Evolutionary conservation across 2,888 invertebrate species (phyloP), one percentile per base, ranked within the genome.

Genomic region (Yponomeuta evonymella): DNA sequence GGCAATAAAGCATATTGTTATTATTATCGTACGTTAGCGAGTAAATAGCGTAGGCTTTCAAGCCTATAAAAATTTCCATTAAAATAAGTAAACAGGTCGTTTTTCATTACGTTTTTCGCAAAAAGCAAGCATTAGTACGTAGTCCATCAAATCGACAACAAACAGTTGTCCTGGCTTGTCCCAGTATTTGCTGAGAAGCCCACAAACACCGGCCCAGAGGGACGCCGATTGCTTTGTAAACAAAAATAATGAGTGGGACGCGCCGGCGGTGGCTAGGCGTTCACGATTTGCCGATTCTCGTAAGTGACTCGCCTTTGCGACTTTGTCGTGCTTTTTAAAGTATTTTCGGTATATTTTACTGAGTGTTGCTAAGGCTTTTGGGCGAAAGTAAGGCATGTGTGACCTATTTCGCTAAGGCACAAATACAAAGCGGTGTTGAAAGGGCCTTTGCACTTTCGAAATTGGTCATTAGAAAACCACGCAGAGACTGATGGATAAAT

Each of bases 191-290:
- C 11, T 29, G 64, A 11, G n/a, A 1, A 9, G 11, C 11, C 11
- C 23, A 11, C 11, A 29, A n/a, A 29, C 23, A n/a, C 23, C 48
- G 43, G 69, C 51, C 74, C 72, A 70, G 70, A 74, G 74, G 75
- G 75, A 70, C 71, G 76, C 79, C 80, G 87, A 89, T 88, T 87
- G 88, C 85, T 87, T 81, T 69, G 87, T 80, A 89, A 88, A 88
- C 80, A 87, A 79, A 83, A 83, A 81, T 84, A 86, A 86, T 85
- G 80, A 81, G 36, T 67, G 67, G 75, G 30, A 65, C 64, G 23
- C n/a, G 23, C 29, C 10, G 30, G 5, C 29, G 6, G 29, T 65
- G n/a, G 30, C 23, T 29, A 11, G 23, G 23, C 29, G 6, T 65
- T 62, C n/a, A 65, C 64, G 1, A 65, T 65, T 11, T 29, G 64